phyloP scores from a whole-genome alignment of 1,140 invertebrate genomes.

The Cydia pomonella region DNA sequence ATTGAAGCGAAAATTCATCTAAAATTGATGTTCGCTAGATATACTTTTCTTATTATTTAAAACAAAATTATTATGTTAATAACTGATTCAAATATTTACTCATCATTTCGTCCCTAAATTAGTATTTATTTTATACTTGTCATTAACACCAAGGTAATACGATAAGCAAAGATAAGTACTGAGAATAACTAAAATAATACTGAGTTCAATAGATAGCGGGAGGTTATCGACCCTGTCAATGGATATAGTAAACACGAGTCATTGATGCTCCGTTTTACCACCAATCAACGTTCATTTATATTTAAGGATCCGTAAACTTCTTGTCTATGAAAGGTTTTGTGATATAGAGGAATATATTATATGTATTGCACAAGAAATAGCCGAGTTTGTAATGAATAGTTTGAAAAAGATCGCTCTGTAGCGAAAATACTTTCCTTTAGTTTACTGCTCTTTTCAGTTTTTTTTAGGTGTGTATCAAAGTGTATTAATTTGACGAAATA shows the following conservation, averaged over 20 bases:
- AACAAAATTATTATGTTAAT: background rate
- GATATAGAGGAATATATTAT: background rate
- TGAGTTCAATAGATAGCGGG: constrained; percentile 36
- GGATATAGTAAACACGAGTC: constrained; percentile 42
- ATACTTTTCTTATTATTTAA: background rate
- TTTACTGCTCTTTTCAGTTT: no score
- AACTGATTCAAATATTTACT: background rate
- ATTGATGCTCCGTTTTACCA: constrained; percentile 46
- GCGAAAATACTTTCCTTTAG: no score
- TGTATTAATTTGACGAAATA: no score
- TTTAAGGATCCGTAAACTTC: constrained; percentile 27
- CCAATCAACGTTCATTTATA: constrained; percentile 54
- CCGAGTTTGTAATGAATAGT: no score
- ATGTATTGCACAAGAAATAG: background rate
- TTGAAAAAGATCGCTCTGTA: no score
- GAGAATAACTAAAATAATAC: constrained; percentile 25
- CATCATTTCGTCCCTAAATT: background rate
- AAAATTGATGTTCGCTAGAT: no score
- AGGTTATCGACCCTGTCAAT: constrained; percentile 55
- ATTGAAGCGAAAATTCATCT: no score
- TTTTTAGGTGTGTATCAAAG: no score
- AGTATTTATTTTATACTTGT: background rate
- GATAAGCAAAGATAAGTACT: background rate
- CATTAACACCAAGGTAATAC: constrained; percentile 6
- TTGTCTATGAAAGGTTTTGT: background rate